Percentiles rank a stretch among this genome's conserved stretches.
Evolutionary conservation across 2,888 invertebrate genomes (phyloP).

Genomic region (Tinea semifulvella): DNA sequence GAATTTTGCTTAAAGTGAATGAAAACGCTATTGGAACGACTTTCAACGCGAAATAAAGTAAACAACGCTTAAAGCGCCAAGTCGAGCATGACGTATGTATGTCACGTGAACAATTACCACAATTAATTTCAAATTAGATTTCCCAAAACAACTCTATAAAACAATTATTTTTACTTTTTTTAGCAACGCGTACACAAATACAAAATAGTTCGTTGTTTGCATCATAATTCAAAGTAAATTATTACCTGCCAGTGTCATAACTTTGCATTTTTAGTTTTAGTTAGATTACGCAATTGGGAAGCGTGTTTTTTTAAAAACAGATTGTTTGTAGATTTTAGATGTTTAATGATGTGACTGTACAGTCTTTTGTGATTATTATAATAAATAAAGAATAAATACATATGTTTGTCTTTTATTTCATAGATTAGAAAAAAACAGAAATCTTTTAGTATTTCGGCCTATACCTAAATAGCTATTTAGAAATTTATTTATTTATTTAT

Average conservation of each 20-base stretch:
- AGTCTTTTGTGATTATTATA: conserved; percentile 8
- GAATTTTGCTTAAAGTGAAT: too few species aligned
- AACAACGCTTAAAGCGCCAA: too few species aligned
- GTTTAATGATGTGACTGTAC: conserved; percentile 9
- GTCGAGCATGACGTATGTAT: too few species aligned
- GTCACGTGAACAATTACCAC: too few species aligned
- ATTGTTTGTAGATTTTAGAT: conserved; percentile 14
- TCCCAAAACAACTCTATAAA: conserved; percentile 8
- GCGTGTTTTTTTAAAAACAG: conserved; percentile 3
- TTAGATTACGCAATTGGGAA: conserved; percentile 13
- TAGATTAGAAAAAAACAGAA: too few species aligned
- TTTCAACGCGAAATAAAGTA: too few species aligned
- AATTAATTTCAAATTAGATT: neutral
- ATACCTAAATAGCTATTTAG: too few species aligned
- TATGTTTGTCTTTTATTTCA: too few species aligned
- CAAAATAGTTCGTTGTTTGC: conserved; percentile 6
- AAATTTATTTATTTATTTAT: too few species aligned
- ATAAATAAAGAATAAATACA: conserved; percentile 11
- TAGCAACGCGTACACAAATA: neutral
- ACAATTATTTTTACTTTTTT: neutral
- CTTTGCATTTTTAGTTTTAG: conserved; percentile 14
- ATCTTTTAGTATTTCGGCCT: too few species aligned
- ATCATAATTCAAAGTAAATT: conserved; percentile 6
- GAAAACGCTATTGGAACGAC: too few species aligned
- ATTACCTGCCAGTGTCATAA: conserved; percentile 11